Base-by-base conservation (phyloP, 2,797 vertebrate species). In the Orestias chungarensis region DNA sequence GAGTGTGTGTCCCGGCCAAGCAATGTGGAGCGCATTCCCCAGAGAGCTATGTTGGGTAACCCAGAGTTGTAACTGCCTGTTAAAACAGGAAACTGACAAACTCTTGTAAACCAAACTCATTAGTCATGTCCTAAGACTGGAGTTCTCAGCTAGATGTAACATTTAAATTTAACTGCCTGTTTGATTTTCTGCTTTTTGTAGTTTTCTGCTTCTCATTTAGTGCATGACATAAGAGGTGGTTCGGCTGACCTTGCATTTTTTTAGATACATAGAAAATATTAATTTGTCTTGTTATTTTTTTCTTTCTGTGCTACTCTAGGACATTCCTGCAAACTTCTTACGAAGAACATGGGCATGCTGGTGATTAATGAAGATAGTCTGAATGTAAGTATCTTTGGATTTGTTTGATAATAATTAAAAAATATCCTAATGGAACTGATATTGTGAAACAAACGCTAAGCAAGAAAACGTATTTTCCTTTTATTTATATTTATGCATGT, bases 351-450 rank as follows among this genome's bases (percentile, higher is more conserved):
- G 98, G 98, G 97, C 55, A 93, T 99, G 89, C 95, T 99, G 50
- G 96, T 98, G 85, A 96, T 99, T 84, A 99, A 99, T 73, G 96
- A 98, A 93, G 97, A 95, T 71, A 97, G 96, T n/a, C 95, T 99
- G 65, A 98, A 99, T 81, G 98, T 99, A 94, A 97, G 97, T 97
- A 94, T 50, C 52, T 23, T 50, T 2, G 38, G 0, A 43, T 75
- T 57, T 57, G 6, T 42, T 54, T 68, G 10, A 25, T 64, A 6
- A 42, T 42, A 42, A 42, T 15, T 6, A 40, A 64, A 64, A 62
- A 1, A 35, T 23, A 35, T 59, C 55, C 1, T 1, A 4, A 59
- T 35, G 5, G 18, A 59, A 35, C 8, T 20, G 35, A 57, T 57
- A 9, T 33, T 57, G 55, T 35, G 11, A 57, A 57, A 57, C 17